Conservation (phyloP, 92 coral and sea anemone genomes). For the Parazoanthus atlanticus region DNA sequence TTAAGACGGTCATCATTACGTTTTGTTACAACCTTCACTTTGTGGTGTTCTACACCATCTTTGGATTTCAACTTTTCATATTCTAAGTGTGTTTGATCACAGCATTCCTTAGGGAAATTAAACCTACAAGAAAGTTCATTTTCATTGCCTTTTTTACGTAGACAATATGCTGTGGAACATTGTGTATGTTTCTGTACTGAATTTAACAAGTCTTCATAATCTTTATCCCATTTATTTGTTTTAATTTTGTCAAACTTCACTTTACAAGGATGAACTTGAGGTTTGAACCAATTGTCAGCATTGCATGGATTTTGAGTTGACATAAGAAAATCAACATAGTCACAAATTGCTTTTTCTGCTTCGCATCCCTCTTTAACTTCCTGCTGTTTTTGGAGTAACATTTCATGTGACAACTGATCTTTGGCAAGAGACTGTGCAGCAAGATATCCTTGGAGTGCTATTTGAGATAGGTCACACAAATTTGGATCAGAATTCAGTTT, state of each 20-base stretch:
- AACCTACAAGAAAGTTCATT: slow-evolving; percentile 55
- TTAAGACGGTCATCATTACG: slow-evolving; percentile 49
- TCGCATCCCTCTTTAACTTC: slow-evolving; percentile 50
- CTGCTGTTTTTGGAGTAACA: slow-evolving; percentile 15
- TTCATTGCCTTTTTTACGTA: slow-evolving; percentile 41
- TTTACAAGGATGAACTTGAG: slow-evolving; percentile 50
- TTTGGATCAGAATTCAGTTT: slow-evolving; percentile 66
- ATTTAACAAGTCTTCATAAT: slow-evolving; percentile 56
- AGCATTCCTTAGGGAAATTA: slow-evolving; percentile 53
- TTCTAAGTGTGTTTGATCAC: slow-evolving; percentile 54
- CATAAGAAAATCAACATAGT: slow-evolving; percentile 50
- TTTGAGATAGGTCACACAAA: slow-evolving; percentile 62
- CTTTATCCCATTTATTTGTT: slow-evolving; percentile 43
- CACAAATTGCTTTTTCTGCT: slow-evolving; percentile 52
- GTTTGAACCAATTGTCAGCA: slow-evolving; percentile 51
- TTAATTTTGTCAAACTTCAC: background rate
- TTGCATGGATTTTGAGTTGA: slow-evolving; percentile 48
- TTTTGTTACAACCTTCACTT: slow-evolving; percentile 61
- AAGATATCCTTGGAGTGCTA: slow-evolving; percentile 51
- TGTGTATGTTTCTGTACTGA: slow-evolving; percentile 56
- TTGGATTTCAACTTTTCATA: slow-evolving; percentile 54
- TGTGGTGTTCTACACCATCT: slow-evolving; percentile 55
- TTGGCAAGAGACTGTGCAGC: slow-evolving; percentile 27
- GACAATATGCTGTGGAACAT: slow-evolving; percentile 62
- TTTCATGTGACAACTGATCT: background rate